Conservation (phyloP, 2,113 vertebrate species). For the Camelus dromedarius region DNA sequence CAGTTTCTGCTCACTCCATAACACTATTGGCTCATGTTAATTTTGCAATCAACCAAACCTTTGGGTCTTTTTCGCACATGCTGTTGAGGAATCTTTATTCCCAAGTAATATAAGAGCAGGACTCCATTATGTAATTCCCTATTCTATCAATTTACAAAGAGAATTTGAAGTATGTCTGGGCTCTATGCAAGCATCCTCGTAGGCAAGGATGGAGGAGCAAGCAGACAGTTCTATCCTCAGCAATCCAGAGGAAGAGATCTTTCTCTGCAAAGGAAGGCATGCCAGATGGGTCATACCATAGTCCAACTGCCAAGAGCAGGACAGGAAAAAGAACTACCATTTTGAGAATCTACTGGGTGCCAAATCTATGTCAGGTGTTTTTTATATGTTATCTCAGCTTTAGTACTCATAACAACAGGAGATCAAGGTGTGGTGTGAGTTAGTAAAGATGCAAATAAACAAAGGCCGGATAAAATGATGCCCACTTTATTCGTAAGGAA, state of each 20-base stretch:
- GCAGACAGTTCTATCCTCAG: neutral
- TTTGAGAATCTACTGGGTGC: neutral
- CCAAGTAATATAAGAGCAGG: neutral
- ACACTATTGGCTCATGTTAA: neutral
- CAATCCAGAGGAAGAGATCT: neutral
- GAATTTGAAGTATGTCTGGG: neutral
- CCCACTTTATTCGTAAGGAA: neutral
- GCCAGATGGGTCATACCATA: neutral
- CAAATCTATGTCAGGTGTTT: neutral
- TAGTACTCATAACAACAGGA: neutral
- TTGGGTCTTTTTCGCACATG: neutral
- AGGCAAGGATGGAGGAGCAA: neutral
- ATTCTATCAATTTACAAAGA: neutral
- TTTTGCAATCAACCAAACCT: constrained; percentile 1
- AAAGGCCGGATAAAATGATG: neutral
- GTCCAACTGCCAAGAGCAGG: neutral
- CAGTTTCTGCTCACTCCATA: neutral
- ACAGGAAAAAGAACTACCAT: neutral
- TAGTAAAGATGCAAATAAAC: constrained; percentile 19
- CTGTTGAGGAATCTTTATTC: neutral
- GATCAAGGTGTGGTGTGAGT: neutral
- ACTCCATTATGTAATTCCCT: neutral
- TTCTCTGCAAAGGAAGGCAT: neutral
- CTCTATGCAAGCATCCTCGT: neutral
- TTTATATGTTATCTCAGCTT: neutral